Evolutionary conservation across 2,797 vertebrate species (phyloP), one percentile per base, ranked within the genome.

Genomic region (Gobio occitaniae): DNA sequence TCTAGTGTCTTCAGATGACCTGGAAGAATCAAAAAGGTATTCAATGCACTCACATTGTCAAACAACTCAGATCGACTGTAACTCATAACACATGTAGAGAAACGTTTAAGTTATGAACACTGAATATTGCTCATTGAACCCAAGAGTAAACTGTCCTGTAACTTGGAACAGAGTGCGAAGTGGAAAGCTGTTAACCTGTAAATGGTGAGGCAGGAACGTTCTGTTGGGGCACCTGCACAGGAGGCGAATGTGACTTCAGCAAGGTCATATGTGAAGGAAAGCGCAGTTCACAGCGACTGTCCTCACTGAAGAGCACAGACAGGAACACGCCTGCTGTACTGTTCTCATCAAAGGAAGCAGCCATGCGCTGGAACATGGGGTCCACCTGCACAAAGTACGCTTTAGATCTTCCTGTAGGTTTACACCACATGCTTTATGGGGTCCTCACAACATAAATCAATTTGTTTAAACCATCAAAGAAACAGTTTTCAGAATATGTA

Each of bases 311-410:
- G 25, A 99, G 94, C 1, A 95, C 92, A 0, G 93, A 93, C 56
- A 99, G 94, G 91, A 99, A 99, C n/a, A 99, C 94, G 0, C 98
- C 98, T 0, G 95, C 93, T 0, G 96, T 95, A 91, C 95, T 98
- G 93, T 96, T 97, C 87, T 99, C 98, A 21, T 98, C 97, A 0
- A 99, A 99, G 0, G 97, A 96, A 0, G 96, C 94, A 0, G 95
- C 95, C 1, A 96, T 95, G 59, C 95, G 95, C 91, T 97, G 97
- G 92, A 99, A 98, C 95, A 98, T 96, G 88, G 98, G 98, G 87
- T 99, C 97, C 41, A 97, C 92, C 98, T 99, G 90, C 17, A 52
- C 12, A 50, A 41, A 29, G 13, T 52, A 56, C 41, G 6, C 13
- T 71, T 69, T 2, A 56, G 16, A 9, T 10, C 5, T 41, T 29